These are phyloP conservation scores for Zaprionus tsacasi DNA, from an alignment of 1,140 invertebrate genomes.

Conservation along the genomic window DNA sequence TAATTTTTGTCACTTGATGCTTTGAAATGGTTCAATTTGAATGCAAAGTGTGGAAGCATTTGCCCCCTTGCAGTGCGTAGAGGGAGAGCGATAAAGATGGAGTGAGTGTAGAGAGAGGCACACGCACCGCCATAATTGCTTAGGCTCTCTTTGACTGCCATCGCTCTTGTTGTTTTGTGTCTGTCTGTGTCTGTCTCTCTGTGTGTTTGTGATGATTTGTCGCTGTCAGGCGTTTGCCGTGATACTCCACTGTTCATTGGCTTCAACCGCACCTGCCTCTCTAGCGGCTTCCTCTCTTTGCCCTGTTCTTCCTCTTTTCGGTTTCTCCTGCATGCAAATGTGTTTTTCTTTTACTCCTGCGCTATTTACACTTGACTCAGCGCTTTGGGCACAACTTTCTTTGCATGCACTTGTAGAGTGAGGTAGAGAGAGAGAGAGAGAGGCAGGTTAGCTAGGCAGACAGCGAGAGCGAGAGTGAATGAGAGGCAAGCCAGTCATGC, in stretches of 20 bases:
- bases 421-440: background rate
- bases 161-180: background rate
- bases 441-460: background rate
- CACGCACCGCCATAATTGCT: conserved; percentile 2
- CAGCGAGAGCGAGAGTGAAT: background rate
- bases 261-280: conserved; percentile 64
- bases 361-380: conserved; percentile 43
- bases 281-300: background rate
- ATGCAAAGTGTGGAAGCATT: conserved; percentile 29
- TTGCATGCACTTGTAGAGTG: conserved; percentile 18
- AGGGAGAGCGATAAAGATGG: conserved; percentile 1
- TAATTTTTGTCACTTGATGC: conserved; percentile 42
- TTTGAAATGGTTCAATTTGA: conserved; percentile 40
- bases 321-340: background rate
- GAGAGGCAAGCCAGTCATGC: conserved; percentile 30
- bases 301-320: background rate
- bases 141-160: conserved; percentile 5
- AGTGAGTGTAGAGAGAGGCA: background rate
- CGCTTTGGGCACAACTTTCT: conserved; percentile 32
- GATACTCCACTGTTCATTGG: conserved; percentile 76
- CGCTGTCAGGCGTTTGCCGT: conserved; percentile 37
- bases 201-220: conserved; percentile 60
- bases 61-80: conserved; percentile 43
- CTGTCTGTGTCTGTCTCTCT: background rate
- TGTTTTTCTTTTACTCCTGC: conserved; percentile 12